phyloP scores from a whole-genome alignment of 2,113 vertebrate genomes.

The Rhombomys opimus region DNA sequence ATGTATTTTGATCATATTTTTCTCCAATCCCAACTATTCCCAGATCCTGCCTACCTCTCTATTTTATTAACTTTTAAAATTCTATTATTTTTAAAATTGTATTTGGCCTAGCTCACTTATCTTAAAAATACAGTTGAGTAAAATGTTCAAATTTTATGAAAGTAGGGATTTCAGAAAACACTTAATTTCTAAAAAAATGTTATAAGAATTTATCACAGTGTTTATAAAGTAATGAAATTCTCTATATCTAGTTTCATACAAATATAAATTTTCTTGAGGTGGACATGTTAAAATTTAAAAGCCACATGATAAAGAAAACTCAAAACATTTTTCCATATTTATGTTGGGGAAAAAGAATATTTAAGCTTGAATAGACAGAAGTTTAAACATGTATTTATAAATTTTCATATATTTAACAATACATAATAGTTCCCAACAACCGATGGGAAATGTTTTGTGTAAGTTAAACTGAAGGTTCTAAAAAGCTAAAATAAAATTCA shows the following conservation, averaged over 20 bases:
- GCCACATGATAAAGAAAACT: slow-evolving; percentile 13
- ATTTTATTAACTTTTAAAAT: slow-evolving; percentile 34
- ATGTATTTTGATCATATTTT: not conserved
- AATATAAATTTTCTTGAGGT: slow-evolving; percentile 39
- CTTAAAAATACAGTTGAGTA: slow-evolving; percentile 29
- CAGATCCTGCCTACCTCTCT: not conserved
- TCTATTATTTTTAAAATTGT: slow-evolving; percentile 27
- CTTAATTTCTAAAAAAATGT: slow-evolving; percentile 16
- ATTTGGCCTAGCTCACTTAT: slow-evolving; percentile 38
- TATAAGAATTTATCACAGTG: not conserved
- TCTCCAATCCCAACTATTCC: not conserved
- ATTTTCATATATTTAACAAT: not conserved
- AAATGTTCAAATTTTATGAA: slow-evolving; percentile 31
- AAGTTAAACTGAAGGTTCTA: not conserved
- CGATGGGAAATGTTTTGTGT: slow-evolving; percentile 10
- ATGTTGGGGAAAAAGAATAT: not conserved
- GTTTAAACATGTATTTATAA: not conserved
- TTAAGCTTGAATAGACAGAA: not conserved
- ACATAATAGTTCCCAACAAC: not conserved
- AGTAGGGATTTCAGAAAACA: not conserved
- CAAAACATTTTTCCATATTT: slow-evolving; percentile 2
- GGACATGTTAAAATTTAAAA: slow-evolving; percentile 30
- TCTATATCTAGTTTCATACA: not conserved
- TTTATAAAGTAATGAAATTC: not conserved
- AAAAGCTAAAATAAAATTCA: slow-evolving; percentile 1